phyloP scores from a whole-genome alignment of 92 coral and sea anemone genomes.

The Epizoanthus scotinus region DNA sequence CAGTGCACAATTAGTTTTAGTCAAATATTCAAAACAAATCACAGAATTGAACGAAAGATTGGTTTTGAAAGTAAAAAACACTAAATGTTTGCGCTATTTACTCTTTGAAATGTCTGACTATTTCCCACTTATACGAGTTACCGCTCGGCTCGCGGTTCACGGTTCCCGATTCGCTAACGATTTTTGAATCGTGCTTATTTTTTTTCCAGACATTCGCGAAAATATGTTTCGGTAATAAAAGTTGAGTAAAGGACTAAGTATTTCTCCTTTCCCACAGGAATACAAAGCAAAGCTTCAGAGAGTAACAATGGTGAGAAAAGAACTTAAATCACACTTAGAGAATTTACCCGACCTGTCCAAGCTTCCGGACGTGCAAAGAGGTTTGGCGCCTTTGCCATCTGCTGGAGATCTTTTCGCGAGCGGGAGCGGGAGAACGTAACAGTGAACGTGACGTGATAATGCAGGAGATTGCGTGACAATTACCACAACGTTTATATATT shows the following conservation, averaged over 20 bases:
- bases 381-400: conserved; percentile 97
- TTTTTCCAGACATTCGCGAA: neutral
- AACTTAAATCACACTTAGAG: conserved; percentile 92
- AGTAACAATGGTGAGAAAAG: conserved; percentile 92
- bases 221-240: neutral
- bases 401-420: conserved; percentile 96
- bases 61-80: no score
- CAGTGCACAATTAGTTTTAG: no score
- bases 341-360: conserved; percentile 93
- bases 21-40: no score
- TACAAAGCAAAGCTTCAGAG: conserved; percentile 90
- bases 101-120: no score
- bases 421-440: conserved; percentile 65
- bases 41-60: no score
- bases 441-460: neutral
- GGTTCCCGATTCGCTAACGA: no score
- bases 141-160: no score
- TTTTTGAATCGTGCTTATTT: no score
- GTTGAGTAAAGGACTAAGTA: neutral
- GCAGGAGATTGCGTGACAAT: neutral
- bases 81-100: no score
- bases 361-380: conserved; percentile 94
- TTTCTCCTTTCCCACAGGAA: conserved; percentile 61
- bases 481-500: neutral
- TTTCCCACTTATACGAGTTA: no score